Evolutionary conservation across 1,140 invertebrate species (phyloP).

Genomic region (Asbolus verrucosus): DNA sequence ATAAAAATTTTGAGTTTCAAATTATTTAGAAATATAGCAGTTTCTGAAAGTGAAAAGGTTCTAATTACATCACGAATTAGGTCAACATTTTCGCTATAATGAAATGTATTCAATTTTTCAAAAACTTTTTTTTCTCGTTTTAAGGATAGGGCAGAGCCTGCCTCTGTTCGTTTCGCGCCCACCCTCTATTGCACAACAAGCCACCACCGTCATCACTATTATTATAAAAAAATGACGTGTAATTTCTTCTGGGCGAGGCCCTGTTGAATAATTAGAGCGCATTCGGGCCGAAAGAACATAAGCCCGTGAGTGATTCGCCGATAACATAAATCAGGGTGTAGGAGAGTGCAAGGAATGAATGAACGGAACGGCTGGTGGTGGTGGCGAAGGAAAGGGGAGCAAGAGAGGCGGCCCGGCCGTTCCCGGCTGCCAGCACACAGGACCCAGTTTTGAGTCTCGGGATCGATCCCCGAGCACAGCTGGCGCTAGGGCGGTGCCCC

Average conservation of each 20-base stretch:
- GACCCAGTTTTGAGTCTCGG: constrained; percentile 58
- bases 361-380: constrained; percentile 38
- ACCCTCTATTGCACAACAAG: no score
- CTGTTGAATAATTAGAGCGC: constrained; percentile 13
- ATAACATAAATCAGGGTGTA: constrained; percentile 38
- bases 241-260: background rate
- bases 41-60: no score
- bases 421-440: constrained; percentile 45
- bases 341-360: constrained; percentile 44
- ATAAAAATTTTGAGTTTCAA: no score
- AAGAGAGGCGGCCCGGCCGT: constrained; percentile 23
- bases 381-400: constrained; percentile 23
- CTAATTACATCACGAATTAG: no score
- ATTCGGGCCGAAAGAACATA: constrained; percentile 21
- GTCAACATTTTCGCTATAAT: no score
- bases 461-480: constrained; percentile 59
- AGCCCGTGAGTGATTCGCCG: constrained; percentile 30
- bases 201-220: no score
- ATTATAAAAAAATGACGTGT: no score
- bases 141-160: no score
- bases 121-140: no score
- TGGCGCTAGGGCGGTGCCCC: constrained; percentile 60
- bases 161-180: no score
- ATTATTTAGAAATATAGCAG: no score
- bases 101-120: no score